Percentiles rank a stretch among this genome's conserved stretches.
These are phyloP conservation scores for Elephantulus edwardii DNA, from an alignment of 2,113 vertebrate species.

Conservation along the genomic window DNA sequence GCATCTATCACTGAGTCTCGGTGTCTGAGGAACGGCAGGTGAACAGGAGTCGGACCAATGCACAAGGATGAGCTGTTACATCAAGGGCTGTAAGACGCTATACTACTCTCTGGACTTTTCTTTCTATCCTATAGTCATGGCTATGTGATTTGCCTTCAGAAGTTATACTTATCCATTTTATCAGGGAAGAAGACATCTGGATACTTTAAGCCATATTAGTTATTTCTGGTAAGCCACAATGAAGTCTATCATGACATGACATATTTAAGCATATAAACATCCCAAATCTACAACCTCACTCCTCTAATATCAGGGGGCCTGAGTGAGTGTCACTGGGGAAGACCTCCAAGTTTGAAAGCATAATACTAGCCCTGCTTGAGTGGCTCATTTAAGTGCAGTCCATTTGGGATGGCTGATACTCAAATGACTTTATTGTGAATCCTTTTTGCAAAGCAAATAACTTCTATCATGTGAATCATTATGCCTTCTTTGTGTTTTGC, in stretches of 20 bases:
- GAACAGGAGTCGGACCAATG: background rate
- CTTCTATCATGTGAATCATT: background rate
- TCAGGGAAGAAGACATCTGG: background rate
- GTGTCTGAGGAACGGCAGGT: background rate
- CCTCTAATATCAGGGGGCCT: background rate
- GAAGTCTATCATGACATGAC: background rate
- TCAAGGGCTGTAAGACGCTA: background rate
- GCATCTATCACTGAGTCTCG: background rate
- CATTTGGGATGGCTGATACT: background rate
- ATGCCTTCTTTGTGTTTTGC: background rate
- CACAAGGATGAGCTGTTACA: background rate
- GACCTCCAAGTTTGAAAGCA: background rate
- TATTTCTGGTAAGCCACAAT: background rate
- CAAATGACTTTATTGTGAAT: background rate
- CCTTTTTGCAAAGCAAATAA: conserved; percentile 35
- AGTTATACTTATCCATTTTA: background rate
- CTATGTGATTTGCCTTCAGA: background rate
- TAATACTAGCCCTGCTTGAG: background rate
- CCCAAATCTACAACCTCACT: background rate
- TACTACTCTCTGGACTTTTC: background rate
- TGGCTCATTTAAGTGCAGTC: background rate
- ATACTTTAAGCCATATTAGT: background rate
- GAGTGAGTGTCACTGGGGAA: background rate
- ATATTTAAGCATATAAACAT: background rate
- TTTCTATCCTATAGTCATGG: background rate